Evolutionary conservation across 2,888 invertebrate genomes (phyloP).

Genomic region (Rhingia campestris): DNA sequence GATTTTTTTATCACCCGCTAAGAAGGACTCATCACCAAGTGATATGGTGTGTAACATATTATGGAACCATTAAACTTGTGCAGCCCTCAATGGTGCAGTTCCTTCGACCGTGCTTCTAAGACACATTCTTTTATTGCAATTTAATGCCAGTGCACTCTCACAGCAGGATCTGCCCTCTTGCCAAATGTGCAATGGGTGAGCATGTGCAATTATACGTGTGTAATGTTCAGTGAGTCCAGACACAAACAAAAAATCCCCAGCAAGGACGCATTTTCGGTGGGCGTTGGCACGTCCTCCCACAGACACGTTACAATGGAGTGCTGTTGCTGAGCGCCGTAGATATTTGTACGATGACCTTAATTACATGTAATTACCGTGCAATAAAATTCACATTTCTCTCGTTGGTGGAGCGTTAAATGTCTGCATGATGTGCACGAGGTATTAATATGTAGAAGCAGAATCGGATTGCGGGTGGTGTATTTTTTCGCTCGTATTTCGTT

Average conservation of each 20-base stretch:
- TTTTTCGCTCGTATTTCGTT: neutral
- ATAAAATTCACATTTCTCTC: slow-evolving; percentile 72
- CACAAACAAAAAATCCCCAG: slow-evolving; percentile 15
- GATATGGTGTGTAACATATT: slow-evolving; percentile 61
- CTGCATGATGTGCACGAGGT: slow-evolving; percentile 41
- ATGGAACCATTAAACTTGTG: slow-evolving; percentile 51
- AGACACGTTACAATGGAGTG: slow-evolving; percentile 53
- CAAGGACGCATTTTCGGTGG: slow-evolving; percentile 58
- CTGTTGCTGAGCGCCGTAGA: slow-evolving; percentile 50
- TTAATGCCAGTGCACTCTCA: slow-evolving; percentile 48
- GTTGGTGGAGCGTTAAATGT: slow-evolving; percentile 56
- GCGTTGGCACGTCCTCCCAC: slow-evolving; percentile 50
- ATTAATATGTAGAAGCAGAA: slow-evolving; percentile 26
- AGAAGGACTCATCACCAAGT: slow-evolving; percentile 57
- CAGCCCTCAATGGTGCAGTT: slow-evolving; percentile 30
- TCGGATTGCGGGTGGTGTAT: slow-evolving; percentile 5
- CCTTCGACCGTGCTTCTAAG: slow-evolving; percentile 19
- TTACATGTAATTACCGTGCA: slow-evolving; percentile 73
- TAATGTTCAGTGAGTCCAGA: slow-evolving; percentile 36
- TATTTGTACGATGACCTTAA: slow-evolving; percentile 73
- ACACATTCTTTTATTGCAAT: slow-evolving; percentile 54
- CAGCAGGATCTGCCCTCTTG: slow-evolving; percentile 47
- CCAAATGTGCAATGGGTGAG: slow-evolving; percentile 54
- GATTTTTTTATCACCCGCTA: slow-evolving; percentile 64
- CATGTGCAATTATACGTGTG: slow-evolving; percentile 64